A percentile compares a stretch with the other conserved stretches of the same genome.
phyloP scores from a whole-genome alignment of 1,140 invertebrate species.

The Sarcophaga peregrina region DNA sequence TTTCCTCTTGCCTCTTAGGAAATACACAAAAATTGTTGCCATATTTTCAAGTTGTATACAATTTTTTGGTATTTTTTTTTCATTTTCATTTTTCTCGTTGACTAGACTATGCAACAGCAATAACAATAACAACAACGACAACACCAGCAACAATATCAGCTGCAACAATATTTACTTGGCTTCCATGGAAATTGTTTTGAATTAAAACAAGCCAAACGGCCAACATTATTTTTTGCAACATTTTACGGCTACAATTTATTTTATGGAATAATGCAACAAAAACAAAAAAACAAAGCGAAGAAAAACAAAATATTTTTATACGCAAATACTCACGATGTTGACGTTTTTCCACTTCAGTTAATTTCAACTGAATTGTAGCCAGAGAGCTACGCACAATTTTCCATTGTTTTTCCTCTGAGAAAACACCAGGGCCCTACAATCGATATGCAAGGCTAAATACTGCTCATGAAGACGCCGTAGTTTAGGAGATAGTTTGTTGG shows the following conservation, averaged over 20 bases:
- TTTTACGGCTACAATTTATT: neutral
- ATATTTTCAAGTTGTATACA: conserved; percentile 27
- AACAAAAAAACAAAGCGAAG: neutral
- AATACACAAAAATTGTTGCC: conserved; percentile 20
- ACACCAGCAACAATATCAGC: neutral
- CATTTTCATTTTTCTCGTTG: neutral
- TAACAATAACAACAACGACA: neutral
- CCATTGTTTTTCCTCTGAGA: conserved; percentile 4
- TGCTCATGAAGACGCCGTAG: too few species aligned
- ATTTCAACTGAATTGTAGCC: conserved; percentile 31
- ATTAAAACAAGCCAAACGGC: neutral
- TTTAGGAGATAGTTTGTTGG: too few species aligned
- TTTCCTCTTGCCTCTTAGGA: neutral
- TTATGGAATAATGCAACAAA: neutral
- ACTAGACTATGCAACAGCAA: neutral
- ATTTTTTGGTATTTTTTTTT: neutral
- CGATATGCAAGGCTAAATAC: neutral
- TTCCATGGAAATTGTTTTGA: neutral
- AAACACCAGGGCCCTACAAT: neutral
- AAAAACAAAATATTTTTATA: neutral
- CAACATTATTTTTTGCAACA: neutral
- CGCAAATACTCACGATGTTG: conserved; percentile 19
- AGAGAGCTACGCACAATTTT: conserved; percentile 35
- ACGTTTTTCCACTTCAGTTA: conserved; percentile 37
- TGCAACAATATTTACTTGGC: neutral